Evolutionary conservation across 2,113 vertebrate species (phyloP), one percentile per base, ranked within the genome.

Genomic region (Cephalopholis sonnerati): DNA sequence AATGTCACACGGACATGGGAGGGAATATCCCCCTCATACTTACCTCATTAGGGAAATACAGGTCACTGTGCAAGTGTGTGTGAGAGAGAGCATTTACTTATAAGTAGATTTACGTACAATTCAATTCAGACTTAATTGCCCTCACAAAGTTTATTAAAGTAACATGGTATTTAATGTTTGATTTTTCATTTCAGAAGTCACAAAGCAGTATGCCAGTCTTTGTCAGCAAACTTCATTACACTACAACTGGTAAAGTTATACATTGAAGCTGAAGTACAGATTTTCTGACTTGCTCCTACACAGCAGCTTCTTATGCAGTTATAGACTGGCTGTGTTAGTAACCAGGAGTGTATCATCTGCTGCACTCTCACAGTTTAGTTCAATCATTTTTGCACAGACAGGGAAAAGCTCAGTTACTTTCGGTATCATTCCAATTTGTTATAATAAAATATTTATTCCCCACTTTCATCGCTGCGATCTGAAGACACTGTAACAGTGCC

Each of bases 1-100:
- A 29, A 72, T 53, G 75, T 82, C 81, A 82, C 54, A 71, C 57
- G 55, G 29, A 46, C 66, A 18, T 57, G 25, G 54, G 46, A 53
- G 67, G 61, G 48, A 78, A 83, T 41, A 55, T 71, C 46, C 2
- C 22, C 27, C 17, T 75, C 83, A 83, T 72, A 51, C 74, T 46
- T 58, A 17, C 69, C 22, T 65, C 44, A 64, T 85, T 58, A 72
- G 29, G 53, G 44, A 15, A 66, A 63, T 62, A 58, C 16, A 54
- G 29, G 9, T 58, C 8, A 36, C 55, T 39, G 29, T 57, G 32
- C 36, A 41, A 7, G 32, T 41, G 68, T 25, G 51, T 71, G 54
- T 72, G n/a, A 36, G 20, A 32, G 63, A 57, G 74, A 58, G 1
- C 24, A 46, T 67, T 61, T 39, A 55, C 39, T 72, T 58, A 2